These are phyloP conservation scores for Elymnias hypermnestra DNA, from an alignment of 1,140 invertebrate species.

Conservation along the genomic window DNA sequence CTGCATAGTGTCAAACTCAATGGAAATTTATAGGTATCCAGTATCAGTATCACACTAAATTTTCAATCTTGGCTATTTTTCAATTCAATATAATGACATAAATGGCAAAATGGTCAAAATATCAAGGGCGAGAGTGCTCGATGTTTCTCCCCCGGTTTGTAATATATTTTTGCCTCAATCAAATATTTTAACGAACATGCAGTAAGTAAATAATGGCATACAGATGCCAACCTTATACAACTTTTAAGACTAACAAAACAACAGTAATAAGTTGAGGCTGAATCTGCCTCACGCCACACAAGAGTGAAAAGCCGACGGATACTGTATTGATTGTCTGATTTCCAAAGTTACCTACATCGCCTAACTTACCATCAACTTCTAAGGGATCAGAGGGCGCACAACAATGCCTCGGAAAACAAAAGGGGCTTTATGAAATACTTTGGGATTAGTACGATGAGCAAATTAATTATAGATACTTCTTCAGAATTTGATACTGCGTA, in stretches of 20 bases:
- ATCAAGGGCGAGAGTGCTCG: no score
- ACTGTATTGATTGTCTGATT: constrained; percentile 60
- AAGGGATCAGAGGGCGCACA: constrained; percentile 38
- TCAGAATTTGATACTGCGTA: background rate
- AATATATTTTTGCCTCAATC: no score
- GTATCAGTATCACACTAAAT: no score
- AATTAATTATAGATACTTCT: constrained; percentile 27
- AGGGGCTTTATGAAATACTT: constrained; percentile 40
- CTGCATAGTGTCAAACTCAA: no score
- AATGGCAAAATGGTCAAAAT: no score
- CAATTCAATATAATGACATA: no score
- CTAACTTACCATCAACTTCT: constrained; percentile 44
- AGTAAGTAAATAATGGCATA: no score
- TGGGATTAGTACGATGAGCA: constrained; percentile 24
- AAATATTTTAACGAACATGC: no score
- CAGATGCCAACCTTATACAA: no score
- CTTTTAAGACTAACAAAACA: constrained; percentile 41
- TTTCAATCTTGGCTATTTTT: no score
- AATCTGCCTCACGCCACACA: constrained; percentile 51
- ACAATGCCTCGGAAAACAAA: constrained; percentile 58
- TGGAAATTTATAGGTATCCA: no score
- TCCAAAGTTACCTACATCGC: constrained; percentile 54
- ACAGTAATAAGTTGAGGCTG: constrained; percentile 56
- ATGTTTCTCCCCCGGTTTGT: no score
- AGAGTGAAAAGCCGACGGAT: constrained; percentile 51